Evolutionary conservation across 1,140 invertebrate genomes (phyloP).

Genomic region (Drosophila parvula): DNA sequence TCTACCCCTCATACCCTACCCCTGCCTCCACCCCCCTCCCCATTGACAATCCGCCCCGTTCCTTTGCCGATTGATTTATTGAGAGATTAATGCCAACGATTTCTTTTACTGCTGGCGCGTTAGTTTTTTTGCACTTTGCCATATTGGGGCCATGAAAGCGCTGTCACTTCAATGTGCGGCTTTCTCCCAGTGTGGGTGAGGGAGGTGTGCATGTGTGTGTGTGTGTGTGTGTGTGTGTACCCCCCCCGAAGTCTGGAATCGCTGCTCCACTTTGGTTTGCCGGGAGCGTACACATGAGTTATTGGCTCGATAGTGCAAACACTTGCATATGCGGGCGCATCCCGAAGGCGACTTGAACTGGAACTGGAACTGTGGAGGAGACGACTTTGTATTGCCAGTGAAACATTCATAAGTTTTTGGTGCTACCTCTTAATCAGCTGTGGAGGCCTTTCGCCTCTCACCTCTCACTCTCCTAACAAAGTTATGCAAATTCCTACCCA

Average conservation of each 20-base stretch:
- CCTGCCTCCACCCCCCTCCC: background rate
- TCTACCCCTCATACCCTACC: background rate
- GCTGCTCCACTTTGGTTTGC: slow-evolving; percentile 17
- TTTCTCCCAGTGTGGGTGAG: slow-evolving; percentile 22
- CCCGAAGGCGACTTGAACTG: background rate
- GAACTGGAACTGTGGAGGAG: background rate
- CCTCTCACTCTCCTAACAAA: slow-evolving; percentile 25
- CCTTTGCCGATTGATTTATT: slow-evolving; percentile 56
- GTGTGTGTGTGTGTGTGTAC: slow-evolving; percentile 1
- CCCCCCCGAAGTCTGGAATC: slow-evolving; percentile 7
- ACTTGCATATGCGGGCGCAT: slow-evolving; percentile 29
- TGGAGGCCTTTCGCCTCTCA: slow-evolving; percentile 1
- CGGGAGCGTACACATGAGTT: slow-evolving; percentile 36
- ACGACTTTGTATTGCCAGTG: slow-evolving; percentile 38
- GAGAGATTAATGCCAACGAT: slow-evolving; percentile 55
- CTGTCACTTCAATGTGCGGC: slow-evolving; percentile 42
- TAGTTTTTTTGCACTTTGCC: slow-evolving; percentile 43
- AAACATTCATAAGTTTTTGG: slow-evolving; percentile 43
- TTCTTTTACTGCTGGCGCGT: slow-evolving; percentile 40
- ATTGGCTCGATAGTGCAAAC: slow-evolving; percentile 48
- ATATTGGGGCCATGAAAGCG: slow-evolving; percentile 46
- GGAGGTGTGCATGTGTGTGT: too few relatives aligned
- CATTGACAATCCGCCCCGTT: background rate
- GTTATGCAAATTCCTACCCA: slow-evolving; percentile 27
- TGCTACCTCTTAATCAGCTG: slow-evolving; percentile 31